Base-by-base conservation (phyloP, 2,113 vertebrate species). In the Thryonomys swinderianus region DNA sequence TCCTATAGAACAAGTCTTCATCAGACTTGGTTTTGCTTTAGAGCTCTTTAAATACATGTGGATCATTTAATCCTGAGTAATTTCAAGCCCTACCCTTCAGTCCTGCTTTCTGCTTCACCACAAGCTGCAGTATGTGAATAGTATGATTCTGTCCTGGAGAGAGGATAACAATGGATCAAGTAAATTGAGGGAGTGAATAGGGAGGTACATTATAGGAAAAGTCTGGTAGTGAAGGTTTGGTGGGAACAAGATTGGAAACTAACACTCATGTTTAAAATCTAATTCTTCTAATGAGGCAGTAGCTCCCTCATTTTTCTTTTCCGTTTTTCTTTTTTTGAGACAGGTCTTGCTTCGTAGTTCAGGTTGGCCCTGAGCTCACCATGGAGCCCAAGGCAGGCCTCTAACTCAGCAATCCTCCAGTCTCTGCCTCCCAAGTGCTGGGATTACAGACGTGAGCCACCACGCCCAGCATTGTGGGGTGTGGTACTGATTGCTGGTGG, bases 201-300 rank as follows among this genome's bases (percentile, higher is more conserved):
- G 91, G 32, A 81, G 78, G 69, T 73, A 78, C 42, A 57, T 59
- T 87, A 61, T 32, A 79, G 21, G 67, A 86, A 95, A 96, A 86
- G 45, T n/a, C 57, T n/a, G 42, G 64, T 42, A 76, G 27, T 51
- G 42, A 62, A 21, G 55, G 85, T 18, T 94, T 84, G 21, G 30
- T 78, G 78, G 37, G 23, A 48, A 48, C 45, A 88, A 90, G 80
- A 37, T 61, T 85, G 21, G 59, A 69, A 91, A 89, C 6, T 53
- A 55, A 95, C 64, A 48, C 53, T 93, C 40, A 37, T 69, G 53
- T 37, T 87, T 84, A 90, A 92, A 80, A 80, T 94, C 0, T 1
- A 55, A 30, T 67, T 82, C 25, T 92, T 83, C 79, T 45, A 64
- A 51, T 89, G 48, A 95, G 40, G 17, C 23, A 3, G 16, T 80